These are phyloP conservation scores for Leptopilina drosophilae DNA, from an alignment of 2,888 invertebrate species.

Conservation along the genomic window DNA sequence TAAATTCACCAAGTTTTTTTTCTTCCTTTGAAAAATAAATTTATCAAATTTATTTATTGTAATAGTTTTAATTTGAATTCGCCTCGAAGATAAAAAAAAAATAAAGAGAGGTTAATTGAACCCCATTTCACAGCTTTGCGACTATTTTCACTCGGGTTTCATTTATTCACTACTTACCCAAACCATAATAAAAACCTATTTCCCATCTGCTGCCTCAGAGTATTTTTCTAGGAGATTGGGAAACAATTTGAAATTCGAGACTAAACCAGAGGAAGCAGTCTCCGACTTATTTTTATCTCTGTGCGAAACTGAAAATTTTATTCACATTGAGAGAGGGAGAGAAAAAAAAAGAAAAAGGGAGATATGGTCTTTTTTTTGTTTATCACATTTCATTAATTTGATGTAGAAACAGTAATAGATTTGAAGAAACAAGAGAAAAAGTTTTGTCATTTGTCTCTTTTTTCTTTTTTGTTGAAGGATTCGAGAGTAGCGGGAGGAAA, in stretches of 20 bases:
- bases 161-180: constrained; percentile 31
- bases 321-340: background rate
- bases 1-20: too few relatives aligned
- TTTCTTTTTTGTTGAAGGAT: too few relatives aligned
- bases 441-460: too few relatives aligned
- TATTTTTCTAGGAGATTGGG: constrained; percentile 7
- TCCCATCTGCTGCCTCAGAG: constrained; percentile 6
- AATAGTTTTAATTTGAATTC: too few relatives aligned
- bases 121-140: constrained; percentile 19
- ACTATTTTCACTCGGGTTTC: background rate
- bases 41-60: too few relatives aligned
- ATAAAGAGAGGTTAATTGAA: background rate
- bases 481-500: too few relatives aligned
- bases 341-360: too few relatives aligned
- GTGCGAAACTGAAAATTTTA: background rate
- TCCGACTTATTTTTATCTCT: constrained; percentile 16
- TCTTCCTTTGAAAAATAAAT: too few relatives aligned
- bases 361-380: background rate
- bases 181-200: background rate
- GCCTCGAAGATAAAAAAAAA: too few relatives aligned
- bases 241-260: constrained; percentile 5
- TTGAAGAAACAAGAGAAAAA: too few relatives aligned
- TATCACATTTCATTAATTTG: background rate
- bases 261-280: constrained; percentile 9
- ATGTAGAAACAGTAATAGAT: too few relatives aligned